Evolutionary conservation across 2,888 invertebrate species (phyloP).

Genomic region (Vesta saturnalis): DNA sequence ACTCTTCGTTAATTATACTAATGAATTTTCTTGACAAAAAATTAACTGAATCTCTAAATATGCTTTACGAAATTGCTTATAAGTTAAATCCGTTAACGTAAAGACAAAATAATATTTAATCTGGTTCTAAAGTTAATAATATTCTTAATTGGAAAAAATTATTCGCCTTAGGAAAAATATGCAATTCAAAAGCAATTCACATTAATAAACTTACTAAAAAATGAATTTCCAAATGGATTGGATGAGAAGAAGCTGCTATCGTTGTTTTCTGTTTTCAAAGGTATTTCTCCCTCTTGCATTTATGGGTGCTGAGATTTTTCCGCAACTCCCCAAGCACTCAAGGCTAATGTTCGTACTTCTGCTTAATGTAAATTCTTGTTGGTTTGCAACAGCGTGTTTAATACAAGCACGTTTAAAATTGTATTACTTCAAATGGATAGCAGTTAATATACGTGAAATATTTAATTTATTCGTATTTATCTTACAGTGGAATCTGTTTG

Average conservation of each 20-base stretch:
- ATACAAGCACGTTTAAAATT: conserved; percentile 34
- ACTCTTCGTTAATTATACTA: too few species aligned
- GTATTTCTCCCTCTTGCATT: conserved; percentile 23
- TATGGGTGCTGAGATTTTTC: conserved; percentile 27
- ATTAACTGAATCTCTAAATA: too few species aligned
- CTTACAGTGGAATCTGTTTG: neutral
- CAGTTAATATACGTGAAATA: conserved; percentile 33
- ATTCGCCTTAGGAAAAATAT: too few species aligned
- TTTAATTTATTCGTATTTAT: conserved; percentile 16
- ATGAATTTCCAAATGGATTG: conserved; percentile 11
- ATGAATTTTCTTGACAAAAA: too few species aligned
- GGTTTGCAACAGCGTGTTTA: conserved; percentile 29
- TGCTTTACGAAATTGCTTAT: too few species aligned
- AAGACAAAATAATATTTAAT: too few species aligned
- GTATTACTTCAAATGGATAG: conserved; percentile 28
- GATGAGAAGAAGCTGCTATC: conserved; percentile 10
- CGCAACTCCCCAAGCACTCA: conserved; percentile 26
- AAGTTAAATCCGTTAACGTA: too few species aligned
- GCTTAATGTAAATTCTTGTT: conserved; percentile 31
- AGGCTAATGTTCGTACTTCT: conserved; percentile 33
- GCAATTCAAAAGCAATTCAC: neutral
- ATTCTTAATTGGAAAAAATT: too few species aligned
- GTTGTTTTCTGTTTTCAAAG: conserved; percentile 10
- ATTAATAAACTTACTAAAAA: conserved; percentile 4
- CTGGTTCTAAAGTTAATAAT: too few species aligned